Evolutionary conservation across 2,113 vertebrate genomes (phyloP).

Genomic region (Caranx ignobilis): DNA sequence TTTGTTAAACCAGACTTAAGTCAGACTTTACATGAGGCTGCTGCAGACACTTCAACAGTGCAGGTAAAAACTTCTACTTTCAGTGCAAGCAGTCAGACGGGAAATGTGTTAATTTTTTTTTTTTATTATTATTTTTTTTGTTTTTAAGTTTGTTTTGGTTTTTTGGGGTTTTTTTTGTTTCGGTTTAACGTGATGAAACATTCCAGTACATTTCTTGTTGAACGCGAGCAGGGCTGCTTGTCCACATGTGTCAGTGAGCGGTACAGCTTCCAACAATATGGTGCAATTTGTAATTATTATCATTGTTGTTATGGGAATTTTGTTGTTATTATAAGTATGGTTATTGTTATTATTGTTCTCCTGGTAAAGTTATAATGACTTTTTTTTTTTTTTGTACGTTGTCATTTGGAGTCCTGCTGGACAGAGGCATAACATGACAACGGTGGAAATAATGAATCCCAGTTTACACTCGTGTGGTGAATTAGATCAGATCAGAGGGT

Average conservation of each 20-base stretch:
- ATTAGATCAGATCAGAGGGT: constrained; percentile 56
- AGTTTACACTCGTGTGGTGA: constrained; percentile 63
- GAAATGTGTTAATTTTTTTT: constrained; percentile 36
- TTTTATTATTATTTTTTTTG: neutral
- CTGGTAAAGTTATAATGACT: constrained; percentile 54
- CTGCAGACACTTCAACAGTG: neutral
- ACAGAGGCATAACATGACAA: constrained; percentile 84
- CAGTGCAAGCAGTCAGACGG: constrained; percentile 71
- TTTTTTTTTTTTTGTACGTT: constrained; percentile 61
- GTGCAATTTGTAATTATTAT: constrained; percentile 78
- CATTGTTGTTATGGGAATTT: constrained; percentile 61
- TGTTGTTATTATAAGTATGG: constrained; percentile 84
- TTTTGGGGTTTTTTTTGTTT: neutral
- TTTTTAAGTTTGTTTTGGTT: no score
- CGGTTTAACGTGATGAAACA: constrained; percentile 28
- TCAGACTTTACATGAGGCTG: neutral
- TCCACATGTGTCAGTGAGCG: constrained; percentile 54
- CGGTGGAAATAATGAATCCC: constrained; percentile 71
- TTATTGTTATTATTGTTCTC: constrained; percentile 86
- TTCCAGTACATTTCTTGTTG: constrained; percentile 34
- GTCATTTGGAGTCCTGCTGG: constrained; percentile 87
- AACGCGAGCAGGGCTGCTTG: constrained; percentile 55
- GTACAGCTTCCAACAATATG: constrained; percentile 73
- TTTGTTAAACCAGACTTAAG: constrained; percentile 1
- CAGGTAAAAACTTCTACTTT: constrained; percentile 15